Base-by-base conservation (phyloP, 2,888 invertebrate species). In the Tanypteryx hageni region DNA sequence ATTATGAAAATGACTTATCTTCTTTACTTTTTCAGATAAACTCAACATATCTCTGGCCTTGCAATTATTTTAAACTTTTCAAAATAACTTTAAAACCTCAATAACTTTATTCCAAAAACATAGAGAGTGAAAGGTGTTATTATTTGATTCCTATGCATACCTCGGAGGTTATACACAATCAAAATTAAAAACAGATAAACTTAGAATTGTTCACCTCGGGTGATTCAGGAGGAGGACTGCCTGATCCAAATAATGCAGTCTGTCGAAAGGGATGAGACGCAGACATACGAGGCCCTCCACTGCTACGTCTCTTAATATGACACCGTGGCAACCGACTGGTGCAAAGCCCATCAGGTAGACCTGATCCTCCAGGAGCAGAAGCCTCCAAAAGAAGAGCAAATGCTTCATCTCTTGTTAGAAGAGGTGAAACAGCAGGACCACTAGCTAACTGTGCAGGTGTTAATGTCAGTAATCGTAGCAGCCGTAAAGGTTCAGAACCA, bases 341-440 rank as follows among this genome's bases (percentile, higher is more conserved):
- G 10, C 97, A 97, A 95, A 98, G 98, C 0, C 97, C 97, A 31
- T 96, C 96, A 0, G 98, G 98, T 97, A 98, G 97, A 3, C 97
- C 95, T 93, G 96, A 96, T 92, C 97, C 96, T 14, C 96, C 96
- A 44, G 97, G 96, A 31, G 97, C 97, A 31, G 98, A 96, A 93
- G 98, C 97, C 94, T 98, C 98, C 96, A 98, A 98, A 0, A 98
- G 95, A 92, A 98, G 97, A 0, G 97, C 96, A 94, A 98, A 97
- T 18, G 98, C 97, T 94, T 98, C 98, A 0, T 97, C 96, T 94
- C 98, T 97, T 0, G 97, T 96, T 57, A 98, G 95, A 13, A 98
- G 95, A n/a, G 18, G 94, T 16, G 98, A 98, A 92, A 97, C 96
- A 0, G 97, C 98, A 0, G 98, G 98, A 0, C 98, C 97, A 94